A percentile compares a stretch with the other conserved stretches of the same genome.
Evolutionary conservation across 2,113 vertebrate species (phyloP).

Genomic region (Misgurnus anguillicaudatus): DNA sequence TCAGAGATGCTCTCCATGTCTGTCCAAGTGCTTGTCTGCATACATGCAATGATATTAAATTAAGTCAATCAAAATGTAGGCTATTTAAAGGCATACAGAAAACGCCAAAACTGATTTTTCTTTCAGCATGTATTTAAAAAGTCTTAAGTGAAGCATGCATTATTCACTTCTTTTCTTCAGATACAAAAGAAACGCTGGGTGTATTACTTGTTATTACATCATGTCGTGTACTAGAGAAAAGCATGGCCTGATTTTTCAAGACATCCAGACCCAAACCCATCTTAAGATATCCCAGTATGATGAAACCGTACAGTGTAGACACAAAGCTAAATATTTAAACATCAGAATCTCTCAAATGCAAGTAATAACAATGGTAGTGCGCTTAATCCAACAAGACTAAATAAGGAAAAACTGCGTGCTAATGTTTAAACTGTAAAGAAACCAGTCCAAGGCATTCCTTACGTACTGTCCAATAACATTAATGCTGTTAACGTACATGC

Average conservation of each 20-base stretch:
- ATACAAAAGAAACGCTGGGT: slow-evolving; percentile 7
- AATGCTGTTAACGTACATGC: not conserved
- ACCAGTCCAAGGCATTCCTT: not conserved
- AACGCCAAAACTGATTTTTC: no score
- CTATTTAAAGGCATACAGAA: no score
- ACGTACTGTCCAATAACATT: not conserved
- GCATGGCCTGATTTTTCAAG: slow-evolving; percentile 16
- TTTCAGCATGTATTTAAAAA: no score
- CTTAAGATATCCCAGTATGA: not conserved
- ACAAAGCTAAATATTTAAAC: not conserved
- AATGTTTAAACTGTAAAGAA: not conserved
- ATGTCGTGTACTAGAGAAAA: slow-evolving; percentile 21
- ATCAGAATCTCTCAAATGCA: not conserved
- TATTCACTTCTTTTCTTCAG: not conserved
- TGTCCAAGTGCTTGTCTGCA: not conserved
- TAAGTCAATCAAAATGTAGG: not conserved
- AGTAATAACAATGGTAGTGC: not conserved
- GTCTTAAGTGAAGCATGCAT: no score
- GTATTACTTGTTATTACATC: slow-evolving; percentile 55
- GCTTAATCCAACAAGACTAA: not conserved
- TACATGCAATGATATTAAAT: not conserved
- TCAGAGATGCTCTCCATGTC: slow-evolving; percentile 13
- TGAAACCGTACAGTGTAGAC: not conserved
- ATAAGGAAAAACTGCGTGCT: not conserved
- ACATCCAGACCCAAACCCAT: not conserved